phyloP scores from a whole-genome alignment of 2,797 vertebrate species.

The Leptoclinus maculatus region DNA sequence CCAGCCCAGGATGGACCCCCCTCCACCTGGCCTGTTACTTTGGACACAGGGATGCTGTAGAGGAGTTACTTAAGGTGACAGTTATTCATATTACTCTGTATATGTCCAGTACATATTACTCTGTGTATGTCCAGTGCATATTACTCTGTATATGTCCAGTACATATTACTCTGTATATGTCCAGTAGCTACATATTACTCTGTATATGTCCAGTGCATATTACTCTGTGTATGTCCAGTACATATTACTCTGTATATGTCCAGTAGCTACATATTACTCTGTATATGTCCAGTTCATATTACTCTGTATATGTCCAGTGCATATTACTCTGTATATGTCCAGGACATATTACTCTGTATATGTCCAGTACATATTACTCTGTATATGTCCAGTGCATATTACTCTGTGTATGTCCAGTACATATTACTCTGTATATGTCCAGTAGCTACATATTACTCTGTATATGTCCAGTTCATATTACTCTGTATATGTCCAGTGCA shows the following conservation, averaged over 20 bases:
- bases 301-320: no score
- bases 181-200: neutral
- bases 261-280: neutral
- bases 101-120: neutral
- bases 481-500: no score
- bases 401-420: no score
- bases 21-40: constrained; percentile 92
- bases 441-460: neutral
- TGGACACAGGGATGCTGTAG: constrained; percentile 89
- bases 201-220: no score
- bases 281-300: neutral
- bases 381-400: neutral
- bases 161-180: no score
- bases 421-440: neutral
- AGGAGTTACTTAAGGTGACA: constrained; percentile 88
- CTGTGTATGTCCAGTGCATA: neutral
- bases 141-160: neutral
- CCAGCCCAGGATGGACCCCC: constrained; percentile 90
- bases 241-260: neutral
- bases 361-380: neutral
- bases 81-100: neutral
- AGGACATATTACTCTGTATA: neutral
- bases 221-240: no score
- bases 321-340: neutral
- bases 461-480: neutral